Percentiles rank a stretch among this genome's conserved stretches.
These are phyloP conservation scores for Ridgeia piscesae DNA, from an alignment of 1,140 invertebrate species.

Conservation along the genomic window DNA sequence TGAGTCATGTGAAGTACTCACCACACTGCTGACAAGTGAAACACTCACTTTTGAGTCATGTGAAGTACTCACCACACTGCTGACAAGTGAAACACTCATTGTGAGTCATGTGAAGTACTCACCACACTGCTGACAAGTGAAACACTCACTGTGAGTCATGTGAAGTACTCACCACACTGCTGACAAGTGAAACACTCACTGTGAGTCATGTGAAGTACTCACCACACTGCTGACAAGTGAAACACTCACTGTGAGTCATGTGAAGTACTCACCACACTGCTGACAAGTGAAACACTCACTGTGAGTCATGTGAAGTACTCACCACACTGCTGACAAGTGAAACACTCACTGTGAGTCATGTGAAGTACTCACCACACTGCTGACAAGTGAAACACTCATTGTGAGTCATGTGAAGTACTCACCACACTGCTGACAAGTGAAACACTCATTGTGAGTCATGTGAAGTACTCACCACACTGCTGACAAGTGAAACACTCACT, in stretches of 20 bases:
- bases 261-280: conserved; percentile 70
- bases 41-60: conserved; percentile 72
- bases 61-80: conserved; percentile 70
- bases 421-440: conserved; percentile 85
- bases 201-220: conserved; percentile 63
- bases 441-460: conserved; percentile 80
- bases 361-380: conserved; percentile 67
- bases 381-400: conserved; percentile 87
- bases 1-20: conserved; percentile 33
- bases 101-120: conserved; percentile 63
- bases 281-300: too few species aligned
- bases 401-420: conserved; percentile 63
- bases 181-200: conserved; percentile 93
- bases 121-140: conserved; percentile 87
- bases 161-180: conserved; percentile 70
- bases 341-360: too few species aligned
- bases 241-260: conserved; percentile 74
- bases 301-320: too few species aligned
- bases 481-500: conserved; percentile 90
- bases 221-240: conserved; percentile 85
- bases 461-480: conserved; percentile 70
- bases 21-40: conserved; percentile 89
- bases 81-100: conserved; percentile 92
- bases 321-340: too few species aligned
- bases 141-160: conserved; percentile 77